Base-by-base conservation (phyloP, 1,140 invertebrate species). In the Sarcophaga bullata region DNA sequence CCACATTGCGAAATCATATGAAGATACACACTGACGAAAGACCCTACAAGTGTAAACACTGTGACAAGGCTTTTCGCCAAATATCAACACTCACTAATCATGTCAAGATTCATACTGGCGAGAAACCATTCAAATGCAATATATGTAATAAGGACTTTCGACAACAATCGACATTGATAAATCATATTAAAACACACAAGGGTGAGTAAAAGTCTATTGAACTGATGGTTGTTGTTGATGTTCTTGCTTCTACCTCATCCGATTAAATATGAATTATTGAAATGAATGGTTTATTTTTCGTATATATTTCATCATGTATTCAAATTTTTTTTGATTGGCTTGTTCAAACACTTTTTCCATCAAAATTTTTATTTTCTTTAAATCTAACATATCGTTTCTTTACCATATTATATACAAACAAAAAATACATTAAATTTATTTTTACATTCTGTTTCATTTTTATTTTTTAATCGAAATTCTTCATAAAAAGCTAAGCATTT, bases 131-230 rank as follows among this genome's bases (percentile, higher is more conserved):
- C 75, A 90, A 88, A 58, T 90, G 89, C 84, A 88, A 86, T 72
- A 89, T 87, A 8, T 90, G 89, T 85, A 86, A 86, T 46, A 90
- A 90, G 86, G 87, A 90, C 80, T 90, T 90, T 83, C 87, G 88
- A 48, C 88, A 90, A 76, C 87, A 88, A 82, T 90, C 88, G 83
- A 90, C 88, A 83, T 84, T 90, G 81, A 90, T 89, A 19, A 90
- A 89, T 78, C 89, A 90, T 84, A 87, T 90, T 62, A 90, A 90
- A 87, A 90, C 89, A 80, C 89, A 90, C 83, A 90, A 90, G 85
- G 89, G 89, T 88, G 84, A 88, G 85, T 85, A 52, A 78, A 78
- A 50, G 73, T 62, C 73, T 25, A 52, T 81, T 81, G 46, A 47
- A 78, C 62, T 46, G 37, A 47, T 50, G 10, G 6, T 47, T 58